These are phyloP conservation scores for Drosophila recens DNA, from an alignment of 2,888 invertebrate genomes.

Conservation along the genomic window DNA sequence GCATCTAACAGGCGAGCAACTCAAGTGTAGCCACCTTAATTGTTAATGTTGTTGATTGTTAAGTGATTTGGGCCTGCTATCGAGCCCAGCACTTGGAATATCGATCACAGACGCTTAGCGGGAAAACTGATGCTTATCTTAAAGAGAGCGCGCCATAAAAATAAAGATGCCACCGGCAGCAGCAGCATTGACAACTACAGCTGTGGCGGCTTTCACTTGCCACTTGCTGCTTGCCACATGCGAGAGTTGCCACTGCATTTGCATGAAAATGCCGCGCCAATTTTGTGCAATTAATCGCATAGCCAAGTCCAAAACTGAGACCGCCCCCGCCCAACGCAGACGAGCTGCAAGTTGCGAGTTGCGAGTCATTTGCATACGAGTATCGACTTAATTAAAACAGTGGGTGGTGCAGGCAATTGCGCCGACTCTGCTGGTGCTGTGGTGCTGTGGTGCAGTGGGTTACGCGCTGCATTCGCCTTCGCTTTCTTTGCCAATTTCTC, in stretches of 20 bases:
- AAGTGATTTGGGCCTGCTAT: constrained; percentile 67
- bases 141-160: constrained; percentile 38
- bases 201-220: constrained; percentile 69
- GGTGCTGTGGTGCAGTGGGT: constrained; percentile 17
- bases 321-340: constrained; percentile 28
- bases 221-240: constrained; percentile 30
- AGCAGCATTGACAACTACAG: no score
- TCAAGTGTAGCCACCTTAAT: constrained; percentile 12
- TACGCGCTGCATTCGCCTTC: constrained; percentile 29
- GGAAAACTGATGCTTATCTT: constrained; percentile 35
- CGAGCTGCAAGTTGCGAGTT: constrained; percentile 43
- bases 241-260: constrained; percentile 40
- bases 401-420: constrained; percentile 60
- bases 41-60: constrained; percentile 66
- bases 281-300: constrained; percentile 78
- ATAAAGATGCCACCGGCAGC: constrained; percentile 75
- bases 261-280: constrained; percentile 72
- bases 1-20: not conserved
- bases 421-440: not conserved
- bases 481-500: constrained; percentile 72
- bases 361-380: constrained; percentile 65
- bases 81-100: constrained; percentile 38
- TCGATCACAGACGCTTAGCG: constrained; percentile 36
- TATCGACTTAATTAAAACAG: constrained; percentile 78
- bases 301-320: constrained; percentile 15